Evolutionary conservation across 2,888 invertebrate genomes (phyloP).

Genomic region (Metellina segmentata): DNA sequence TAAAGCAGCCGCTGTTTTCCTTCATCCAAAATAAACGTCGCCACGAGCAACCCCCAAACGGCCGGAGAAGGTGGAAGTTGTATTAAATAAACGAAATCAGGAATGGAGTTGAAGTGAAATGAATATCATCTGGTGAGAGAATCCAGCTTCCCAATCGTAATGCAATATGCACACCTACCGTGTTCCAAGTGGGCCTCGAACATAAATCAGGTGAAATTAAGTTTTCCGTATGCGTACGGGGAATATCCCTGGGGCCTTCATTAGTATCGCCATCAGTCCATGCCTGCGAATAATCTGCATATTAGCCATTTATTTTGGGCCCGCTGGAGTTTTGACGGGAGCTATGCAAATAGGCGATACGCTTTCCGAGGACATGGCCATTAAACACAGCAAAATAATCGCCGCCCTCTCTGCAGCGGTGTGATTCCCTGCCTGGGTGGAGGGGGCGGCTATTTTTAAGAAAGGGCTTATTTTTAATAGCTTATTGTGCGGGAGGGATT

Average conservation of each 20-base stretch:
- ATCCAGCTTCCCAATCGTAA: neutral
- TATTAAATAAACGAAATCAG: too few species aligned
- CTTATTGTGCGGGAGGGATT: conserved; percentile 31
- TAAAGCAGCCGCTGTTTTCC: too few species aligned
- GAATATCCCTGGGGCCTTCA: conserved; percentile 62
- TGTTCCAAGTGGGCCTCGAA: conserved; percentile 1
- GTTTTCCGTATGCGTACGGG: conserved; percentile 51
- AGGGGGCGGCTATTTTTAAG: conserved; percentile 45
- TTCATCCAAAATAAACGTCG: too few species aligned
- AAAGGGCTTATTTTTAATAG: conserved; percentile 31
- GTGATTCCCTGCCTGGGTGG: conserved; percentile 13
- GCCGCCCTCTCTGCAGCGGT: neutral
- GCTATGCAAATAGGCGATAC: conserved; percentile 65
- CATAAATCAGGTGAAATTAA: conserved; percentile 70
- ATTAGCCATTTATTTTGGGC: conserved; percentile 62
- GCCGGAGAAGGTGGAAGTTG: too few species aligned
- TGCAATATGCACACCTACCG: conserved; percentile 32
- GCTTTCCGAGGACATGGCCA: conserved; percentile 57
- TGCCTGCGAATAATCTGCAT: conserved; percentile 57
- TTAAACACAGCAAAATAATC: conserved; percentile 59
- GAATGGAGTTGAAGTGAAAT: too few species aligned
- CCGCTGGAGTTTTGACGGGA: conserved; percentile 62
- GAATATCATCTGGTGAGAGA: too few species aligned
- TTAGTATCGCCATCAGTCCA: conserved; percentile 59
- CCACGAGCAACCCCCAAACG: too few species aligned